Percentiles rank a stretch among this genome's conserved stretches.
These are phyloP conservation scores for Coilia nasus DNA, from an alignment of 2,797 vertebrate species.

Conservation along the genomic window DNA sequence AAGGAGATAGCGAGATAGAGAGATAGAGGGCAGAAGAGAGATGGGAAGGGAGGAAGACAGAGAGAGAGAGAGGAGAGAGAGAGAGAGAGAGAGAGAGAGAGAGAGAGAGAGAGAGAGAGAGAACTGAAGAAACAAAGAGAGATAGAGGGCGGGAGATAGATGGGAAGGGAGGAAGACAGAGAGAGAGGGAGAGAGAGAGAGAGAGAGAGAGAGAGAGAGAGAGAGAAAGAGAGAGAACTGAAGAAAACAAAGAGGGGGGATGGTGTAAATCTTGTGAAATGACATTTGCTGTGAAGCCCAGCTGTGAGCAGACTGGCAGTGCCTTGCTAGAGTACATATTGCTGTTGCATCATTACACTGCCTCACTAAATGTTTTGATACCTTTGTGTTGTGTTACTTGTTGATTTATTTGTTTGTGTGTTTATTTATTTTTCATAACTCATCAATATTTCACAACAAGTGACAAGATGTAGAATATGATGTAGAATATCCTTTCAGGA, in stretches of 20 bases:
- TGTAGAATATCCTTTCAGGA: neutral
- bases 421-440: neutral
- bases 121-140: neutral
- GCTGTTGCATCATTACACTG: neutral
- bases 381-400: neutral
- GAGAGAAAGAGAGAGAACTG: neutral
- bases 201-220: neutral
- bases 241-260: neutral
- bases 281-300: neutral
- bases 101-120: slow-evolving; percentile 21
- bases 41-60: slow-evolving; percentile 29
- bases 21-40: neutral
- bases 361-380: neutral
- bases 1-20: slow-evolving; percentile 20
- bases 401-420: neutral
- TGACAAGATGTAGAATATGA: neutral
- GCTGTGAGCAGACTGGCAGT: neutral
- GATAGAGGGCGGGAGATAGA: neutral
- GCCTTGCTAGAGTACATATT: neutral
- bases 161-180: neutral
- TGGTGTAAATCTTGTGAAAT: neutral
- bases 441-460: slow-evolving; percentile 19
- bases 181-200: neutral
- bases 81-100: slow-evolving; percentile 6
- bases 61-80: neutral